These are phyloP conservation scores for Ctenoplectra terminalis DNA, from an alignment of 1,140 invertebrate genomes.

Conservation along the genomic window DNA sequence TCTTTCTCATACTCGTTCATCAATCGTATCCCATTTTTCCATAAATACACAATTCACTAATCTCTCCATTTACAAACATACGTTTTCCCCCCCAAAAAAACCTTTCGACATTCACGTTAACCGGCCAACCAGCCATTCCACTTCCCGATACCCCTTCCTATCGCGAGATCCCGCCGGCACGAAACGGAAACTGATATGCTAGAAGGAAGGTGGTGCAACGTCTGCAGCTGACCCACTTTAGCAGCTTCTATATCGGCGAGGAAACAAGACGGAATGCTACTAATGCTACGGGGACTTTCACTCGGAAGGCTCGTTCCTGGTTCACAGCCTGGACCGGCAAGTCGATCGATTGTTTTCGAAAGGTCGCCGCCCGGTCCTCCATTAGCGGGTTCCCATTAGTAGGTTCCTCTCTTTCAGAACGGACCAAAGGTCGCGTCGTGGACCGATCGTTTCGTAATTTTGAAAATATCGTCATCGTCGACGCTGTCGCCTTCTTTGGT, in stretches of 20 bases:
- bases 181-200: slow-evolving; percentile 57
- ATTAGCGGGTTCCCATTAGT: slow-evolving; percentile 55
- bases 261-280: slow-evolving; percentile 78
- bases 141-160: background rate
- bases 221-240: slow-evolving; percentile 74
- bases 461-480: slow-evolving; percentile 16
- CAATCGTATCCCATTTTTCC: too few species aligned
- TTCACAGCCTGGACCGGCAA: slow-evolving; percentile 61
- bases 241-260: slow-evolving; percentile 73
- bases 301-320: slow-evolving; percentile 75
- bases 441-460: too few species aligned
- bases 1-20: too few species aligned
- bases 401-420: slow-evolving; percentile 60
- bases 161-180: slow-evolving; percentile 19
- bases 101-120: background rate
- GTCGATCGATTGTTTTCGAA: slow-evolving; percentile 79
- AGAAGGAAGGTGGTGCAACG: slow-evolving; percentile 72
- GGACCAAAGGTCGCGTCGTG: slow-evolving; percentile 61
- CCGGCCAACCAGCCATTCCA: background rate
- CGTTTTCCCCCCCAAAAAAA: too few species aligned
- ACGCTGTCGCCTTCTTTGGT: background rate
- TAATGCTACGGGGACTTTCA: slow-evolving; percentile 78
- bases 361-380: slow-evolving; percentile 74
- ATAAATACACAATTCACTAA: too few species aligned
- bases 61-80: too few species aligned